Evolutionary conservation across 1,140 invertebrate species (phyloP), one percentile per base, ranked within the genome.

Genomic region (Drosophila pachea): DNA sequence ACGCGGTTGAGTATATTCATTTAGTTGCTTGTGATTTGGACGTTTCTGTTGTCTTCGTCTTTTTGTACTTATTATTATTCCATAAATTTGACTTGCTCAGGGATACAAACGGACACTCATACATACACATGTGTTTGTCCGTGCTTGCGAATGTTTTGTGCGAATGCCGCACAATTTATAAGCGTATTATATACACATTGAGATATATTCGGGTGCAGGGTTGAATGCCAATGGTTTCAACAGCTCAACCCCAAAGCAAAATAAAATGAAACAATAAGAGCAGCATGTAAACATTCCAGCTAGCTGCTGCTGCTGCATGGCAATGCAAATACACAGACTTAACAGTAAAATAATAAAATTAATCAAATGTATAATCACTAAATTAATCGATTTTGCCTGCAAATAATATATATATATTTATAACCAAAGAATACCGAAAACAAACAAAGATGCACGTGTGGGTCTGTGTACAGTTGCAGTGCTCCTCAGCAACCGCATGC

Each of bases 381-480:
- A 45, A 16, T 16, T 16, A 45, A 45, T 22, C 22, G 22, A 22
- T 22, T 22, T 22, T 22, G 22, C 22, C 22, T 22, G 22, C 40
- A 42, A 40, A 40, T 3, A 14, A 9, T 42, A 12, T 22, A 22
- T 42, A 33, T 14, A 14, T 33, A 50, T 22, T 22, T 22, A 22
- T 22, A 22, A 22, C 22, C 22, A 35, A 50, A 4, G 73, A 53
- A 69, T 47, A 53, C 49, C 49, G 32, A 49, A 78, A 70, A 43
- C 53, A 81, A 64, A 74, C 66, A 74, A 63, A 74, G 54, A 42
- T 52, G 16, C 45, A 47, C 16, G 12, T 52, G 32, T 14, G 31
- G 16, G 12, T 35, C 7, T 52, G 35, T 52, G 12, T 16, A 71
- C 62, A 74, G 62, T 54, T 49, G 40, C 36, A 68, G 60, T 53